phyloP scores from a whole-genome alignment of 2,113 vertebrate genomes.

The Chionodraco myersi region DNA sequence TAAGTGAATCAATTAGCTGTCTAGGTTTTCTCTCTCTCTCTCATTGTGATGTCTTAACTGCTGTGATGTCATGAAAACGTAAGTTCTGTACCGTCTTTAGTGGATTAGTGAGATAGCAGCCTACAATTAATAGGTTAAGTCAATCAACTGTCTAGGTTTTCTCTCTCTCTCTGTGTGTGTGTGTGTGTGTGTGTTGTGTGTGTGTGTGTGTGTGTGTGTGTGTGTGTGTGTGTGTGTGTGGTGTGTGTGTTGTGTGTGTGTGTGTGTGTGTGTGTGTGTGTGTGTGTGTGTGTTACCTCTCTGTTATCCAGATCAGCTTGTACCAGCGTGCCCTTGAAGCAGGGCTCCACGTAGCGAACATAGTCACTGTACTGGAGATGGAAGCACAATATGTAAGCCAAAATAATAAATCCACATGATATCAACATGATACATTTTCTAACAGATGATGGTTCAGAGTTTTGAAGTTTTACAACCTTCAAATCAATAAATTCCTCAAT shows the following conservation, averaged over 20 bases:
- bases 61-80: too few species aligned
- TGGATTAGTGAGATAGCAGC: too few species aligned
- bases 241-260: constrained; percentile 34
- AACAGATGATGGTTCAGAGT: background rate
- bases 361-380: constrained; percentile 92
- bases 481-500: background rate
- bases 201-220: constrained; percentile 63
- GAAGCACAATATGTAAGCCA: background rate
- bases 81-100: too few species aligned
- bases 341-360: constrained; percentile 93
- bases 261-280: constrained; percentile 40
- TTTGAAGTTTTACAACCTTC: background rate
- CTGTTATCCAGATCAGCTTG: constrained; percentile 96
- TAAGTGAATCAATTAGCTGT: constrained; percentile 62
- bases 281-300: constrained; percentile 85
- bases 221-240: constrained; percentile 46
- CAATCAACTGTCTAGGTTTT: too few species aligned
- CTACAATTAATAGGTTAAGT: too few species aligned
- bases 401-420: constrained; percentile 3
- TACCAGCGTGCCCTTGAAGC: constrained; percentile 94
- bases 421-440: background rate
- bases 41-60: too few species aligned
- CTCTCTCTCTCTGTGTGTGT: too few species aligned
- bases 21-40: background rate
- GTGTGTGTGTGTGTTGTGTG: constrained; percentile 44